Conservation (phyloP, 2,797 vertebrate genomes). For the Etheostoma perlongum region DNA sequence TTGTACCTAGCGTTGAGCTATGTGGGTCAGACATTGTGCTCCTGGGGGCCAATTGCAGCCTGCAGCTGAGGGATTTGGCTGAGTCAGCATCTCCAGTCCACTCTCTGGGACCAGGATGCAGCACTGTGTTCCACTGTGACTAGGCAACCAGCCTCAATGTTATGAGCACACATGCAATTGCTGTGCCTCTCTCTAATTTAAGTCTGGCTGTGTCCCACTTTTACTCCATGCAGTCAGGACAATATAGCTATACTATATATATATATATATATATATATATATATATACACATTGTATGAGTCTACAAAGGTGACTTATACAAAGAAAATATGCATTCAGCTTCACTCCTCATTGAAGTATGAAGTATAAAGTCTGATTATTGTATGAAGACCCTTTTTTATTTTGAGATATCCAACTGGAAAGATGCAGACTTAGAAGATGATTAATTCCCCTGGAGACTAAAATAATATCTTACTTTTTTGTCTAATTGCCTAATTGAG, state of each 20-base stretch:
- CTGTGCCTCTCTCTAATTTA: slow-evolving; percentile 78
- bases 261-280: too few relatives aligned
- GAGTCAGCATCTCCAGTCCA: slow-evolving; percentile 79
- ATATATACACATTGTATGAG: background rate
- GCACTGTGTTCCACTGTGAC: slow-evolving; percentile 80
- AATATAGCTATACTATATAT: slow-evolving; percentile 52
- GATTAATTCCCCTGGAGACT: background rate
- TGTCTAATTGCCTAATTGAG: background rate
- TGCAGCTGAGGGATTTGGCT: slow-evolving; percentile 81
- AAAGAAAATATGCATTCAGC: slow-evolving; percentile 48
- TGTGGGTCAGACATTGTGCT: slow-evolving; percentile 82
- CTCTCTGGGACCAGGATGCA: slow-evolving; percentile 79
- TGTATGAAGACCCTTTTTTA: too few relatives aligned
- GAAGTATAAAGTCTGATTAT: too few relatives aligned
- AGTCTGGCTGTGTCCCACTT: slow-evolving; percentile 79
- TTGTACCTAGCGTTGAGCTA: slow-evolving; percentile 65
- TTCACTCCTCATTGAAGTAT: slow-evolving; percentile 7
- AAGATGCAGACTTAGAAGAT: background rate
- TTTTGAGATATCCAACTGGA: background rate
- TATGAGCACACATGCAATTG: slow-evolving; percentile 74
- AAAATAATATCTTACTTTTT: slow-evolving; percentile 3
- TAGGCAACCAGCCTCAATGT: slow-evolving; percentile 81
- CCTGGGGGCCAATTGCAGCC: slow-evolving; percentile 79
- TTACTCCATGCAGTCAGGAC: slow-evolving; percentile 67
- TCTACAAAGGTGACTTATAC: slow-evolving; percentile 49